These are phyloP conservation scores for Ciconia stormi DNA, from an alignment of 2,113 vertebrate genomes.

Conservation along the genomic window DNA sequence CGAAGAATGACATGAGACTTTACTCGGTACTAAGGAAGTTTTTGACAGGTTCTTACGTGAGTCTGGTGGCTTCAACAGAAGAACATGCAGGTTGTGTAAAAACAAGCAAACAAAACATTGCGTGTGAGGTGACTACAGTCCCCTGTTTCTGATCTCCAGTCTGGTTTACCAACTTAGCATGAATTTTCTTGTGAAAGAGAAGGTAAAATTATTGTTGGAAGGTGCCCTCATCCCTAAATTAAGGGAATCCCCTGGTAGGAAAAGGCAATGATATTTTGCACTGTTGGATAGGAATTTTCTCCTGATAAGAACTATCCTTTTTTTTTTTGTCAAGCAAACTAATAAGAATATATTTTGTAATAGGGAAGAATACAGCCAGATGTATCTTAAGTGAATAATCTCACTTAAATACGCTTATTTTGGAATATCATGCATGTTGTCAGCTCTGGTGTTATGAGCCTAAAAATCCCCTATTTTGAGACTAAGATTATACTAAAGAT, in stretches of 20 bases:
- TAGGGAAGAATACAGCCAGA: not conserved
- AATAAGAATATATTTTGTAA: not conserved
- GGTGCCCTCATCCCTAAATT: accelerated
- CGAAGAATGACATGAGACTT: not conserved
- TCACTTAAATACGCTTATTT: not conserved
- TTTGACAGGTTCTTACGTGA: not conserved
- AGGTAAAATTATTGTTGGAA: not conserved
- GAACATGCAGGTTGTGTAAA: accelerated
- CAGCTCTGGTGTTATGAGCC: not conserved
- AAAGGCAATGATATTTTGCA: not conserved
- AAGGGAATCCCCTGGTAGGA: not conserved
- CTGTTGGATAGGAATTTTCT: not conserved
- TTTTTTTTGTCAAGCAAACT: not conserved
- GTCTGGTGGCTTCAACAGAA: not conserved
- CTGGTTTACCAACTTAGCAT: not conserved
- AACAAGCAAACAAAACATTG: not conserved
- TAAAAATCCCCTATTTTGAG: not conserved
- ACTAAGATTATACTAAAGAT: not conserved
- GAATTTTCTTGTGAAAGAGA: not conserved
- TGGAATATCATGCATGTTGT: not conserved
- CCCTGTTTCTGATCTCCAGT: not conserved
- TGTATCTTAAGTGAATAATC: not conserved
- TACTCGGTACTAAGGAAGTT: not conserved
- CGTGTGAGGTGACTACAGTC: not conserved
- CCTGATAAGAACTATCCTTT: not conserved